These are phyloP conservation scores for Enhydra lutris DNA, from an alignment of 2,113 vertebrate species.

Conservation along the genomic window DNA sequence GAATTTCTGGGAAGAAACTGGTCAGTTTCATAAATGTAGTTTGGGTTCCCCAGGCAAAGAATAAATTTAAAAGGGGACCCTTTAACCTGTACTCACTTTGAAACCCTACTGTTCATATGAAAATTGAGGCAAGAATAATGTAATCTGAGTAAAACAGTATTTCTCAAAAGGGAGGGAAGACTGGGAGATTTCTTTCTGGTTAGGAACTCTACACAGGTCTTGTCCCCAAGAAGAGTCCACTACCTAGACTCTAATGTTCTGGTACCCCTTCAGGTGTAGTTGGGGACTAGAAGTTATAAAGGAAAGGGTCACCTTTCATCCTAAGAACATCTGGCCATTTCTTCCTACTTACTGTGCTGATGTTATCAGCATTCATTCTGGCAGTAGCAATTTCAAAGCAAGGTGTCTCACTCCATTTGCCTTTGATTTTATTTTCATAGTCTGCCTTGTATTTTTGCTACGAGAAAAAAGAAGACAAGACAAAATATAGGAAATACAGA, in stretches of 20 bases:
- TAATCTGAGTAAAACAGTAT: neutral
- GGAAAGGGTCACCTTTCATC: neutral
- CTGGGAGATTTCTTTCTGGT: neutral
- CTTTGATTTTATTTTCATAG: slow-evolving; percentile 94
- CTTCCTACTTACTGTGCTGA: slow-evolving; percentile 89
- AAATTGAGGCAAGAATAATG: neutral
- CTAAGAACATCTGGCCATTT: neutral
- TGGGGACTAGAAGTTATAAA: neutral
- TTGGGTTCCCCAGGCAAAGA: neutral
- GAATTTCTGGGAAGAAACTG: neutral
- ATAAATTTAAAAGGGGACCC: neutral
- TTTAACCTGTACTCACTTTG: neutral
- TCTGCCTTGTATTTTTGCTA: slow-evolving; percentile 95
- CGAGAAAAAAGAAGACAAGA: neutral
- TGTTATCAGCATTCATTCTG: slow-evolving; percentile 92
- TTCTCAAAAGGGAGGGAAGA: neutral
- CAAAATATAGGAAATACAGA: neutral
- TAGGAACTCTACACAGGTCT: neutral
- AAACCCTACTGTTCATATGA: neutral
- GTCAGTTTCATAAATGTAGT: neutral
- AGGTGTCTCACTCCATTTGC: slow-evolving; percentile 97
- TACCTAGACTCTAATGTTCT: neutral
- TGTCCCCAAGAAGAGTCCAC: neutral
- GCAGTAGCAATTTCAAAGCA: slow-evolving; percentile 94
- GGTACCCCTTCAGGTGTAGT: neutral